Evolutionary conservation across 2,113 vertebrate species (phyloP).

Genomic region (Cairina moschata): DNA sequence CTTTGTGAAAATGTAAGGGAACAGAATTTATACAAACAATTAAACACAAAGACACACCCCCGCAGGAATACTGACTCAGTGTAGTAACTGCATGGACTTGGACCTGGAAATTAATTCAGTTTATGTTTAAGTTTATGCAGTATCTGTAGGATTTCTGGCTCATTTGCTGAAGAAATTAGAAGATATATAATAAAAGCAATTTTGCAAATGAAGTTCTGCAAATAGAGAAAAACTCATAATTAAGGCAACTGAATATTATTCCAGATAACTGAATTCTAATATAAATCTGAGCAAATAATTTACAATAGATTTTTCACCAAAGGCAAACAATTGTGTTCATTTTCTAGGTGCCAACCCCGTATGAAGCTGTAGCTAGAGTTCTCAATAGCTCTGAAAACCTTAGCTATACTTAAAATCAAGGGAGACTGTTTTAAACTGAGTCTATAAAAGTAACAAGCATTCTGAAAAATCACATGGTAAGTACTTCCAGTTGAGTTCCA

Average conservation of each 20-base stretch:
- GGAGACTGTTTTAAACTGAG: not conserved
- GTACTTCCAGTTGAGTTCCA: not conserved
- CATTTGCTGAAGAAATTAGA: not conserved
- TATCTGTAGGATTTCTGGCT: not conserved
- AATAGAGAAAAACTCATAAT: not conserved
- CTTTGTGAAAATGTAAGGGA: conserved; percentile 28
- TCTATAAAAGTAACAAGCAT: not conserved
- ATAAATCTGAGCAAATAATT: not conserved
- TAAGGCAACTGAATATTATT: not conserved
- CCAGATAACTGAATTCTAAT: not conserved
- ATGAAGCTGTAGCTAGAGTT: not conserved
- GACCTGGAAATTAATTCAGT: not conserved
- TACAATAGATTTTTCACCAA: not conserved
- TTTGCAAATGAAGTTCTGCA: not conserved
- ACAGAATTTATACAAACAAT: conserved; percentile 43
- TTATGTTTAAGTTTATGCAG: not conserved
- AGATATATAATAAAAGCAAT: not conserved
- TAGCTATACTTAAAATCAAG: not conserved
- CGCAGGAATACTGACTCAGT: not conserved
- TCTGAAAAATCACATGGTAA: not conserved
- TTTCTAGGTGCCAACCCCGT: not conserved
- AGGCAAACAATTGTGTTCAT: not conserved
- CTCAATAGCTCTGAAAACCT: not conserved
- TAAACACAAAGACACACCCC: not conserved
- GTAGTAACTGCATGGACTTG: not conserved